Percentiles rank a stretch among this genome's conserved stretches.
Conservation (phyloP, 2,888 invertebrate genomes). For the Atethmia centrago region DNA sequence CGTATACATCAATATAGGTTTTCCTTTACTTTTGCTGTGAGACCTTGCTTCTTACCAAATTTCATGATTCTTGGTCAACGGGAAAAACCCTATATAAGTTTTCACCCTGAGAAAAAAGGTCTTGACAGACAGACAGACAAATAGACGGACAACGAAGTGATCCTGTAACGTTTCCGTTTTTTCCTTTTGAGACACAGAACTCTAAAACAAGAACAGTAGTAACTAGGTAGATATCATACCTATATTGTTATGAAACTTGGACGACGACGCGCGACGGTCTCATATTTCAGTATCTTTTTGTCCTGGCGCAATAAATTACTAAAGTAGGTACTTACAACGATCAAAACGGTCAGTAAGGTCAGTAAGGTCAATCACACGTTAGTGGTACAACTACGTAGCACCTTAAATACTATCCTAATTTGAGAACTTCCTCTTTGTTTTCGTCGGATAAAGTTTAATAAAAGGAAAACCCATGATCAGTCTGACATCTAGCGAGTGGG, state of each 20-base stretch:
- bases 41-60: no score
- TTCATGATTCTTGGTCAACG: no score
- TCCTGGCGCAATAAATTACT: not conserved
- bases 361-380: not conserved
- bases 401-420: not conserved
- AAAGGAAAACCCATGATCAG: not conserved
- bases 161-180: no score
- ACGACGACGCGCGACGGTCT: no score
- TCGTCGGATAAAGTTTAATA: not conserved
- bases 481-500: conserved; percentile 22
- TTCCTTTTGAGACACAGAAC: no score
- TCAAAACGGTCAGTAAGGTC: not conserved
- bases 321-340: not conserved
- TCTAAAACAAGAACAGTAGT: not conserved
- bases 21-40: no score
- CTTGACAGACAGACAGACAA: no score
- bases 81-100: no score
- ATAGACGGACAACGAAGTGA: no score
- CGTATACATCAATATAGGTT: no score
- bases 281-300: not conserved
- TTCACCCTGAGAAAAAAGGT: no score
- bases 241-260: not conserved
- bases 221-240: not conserved
- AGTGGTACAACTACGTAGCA: not conserved
- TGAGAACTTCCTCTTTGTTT: no score